Conservation (phyloP, 2,797 vertebrate species). For the Bovichtus diacanthus region DNA sequence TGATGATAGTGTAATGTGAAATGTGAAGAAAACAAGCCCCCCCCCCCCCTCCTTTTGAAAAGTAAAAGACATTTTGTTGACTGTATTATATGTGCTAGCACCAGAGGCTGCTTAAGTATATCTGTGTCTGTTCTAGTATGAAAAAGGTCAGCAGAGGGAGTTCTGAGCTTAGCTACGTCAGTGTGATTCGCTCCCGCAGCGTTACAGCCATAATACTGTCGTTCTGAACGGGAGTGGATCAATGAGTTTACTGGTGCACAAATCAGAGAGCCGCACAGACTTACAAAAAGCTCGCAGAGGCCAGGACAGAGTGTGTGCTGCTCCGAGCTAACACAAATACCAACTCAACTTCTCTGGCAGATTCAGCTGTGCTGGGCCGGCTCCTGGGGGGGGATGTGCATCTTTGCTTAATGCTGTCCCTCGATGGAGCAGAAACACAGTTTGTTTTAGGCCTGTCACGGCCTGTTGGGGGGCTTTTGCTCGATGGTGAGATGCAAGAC, state of each 20-base stretch:
- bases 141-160: constrained; percentile 21
- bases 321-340: constrained; percentile 63
- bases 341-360: constrained; percentile 72
- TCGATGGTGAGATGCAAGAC: constrained; percentile 62
- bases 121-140: too few species aligned
- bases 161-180: constrained; percentile 2
- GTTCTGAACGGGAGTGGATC: constrained; percentile 80
- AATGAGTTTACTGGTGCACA: constrained; percentile 74
- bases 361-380: constrained; percentile 46
- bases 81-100: neutral
- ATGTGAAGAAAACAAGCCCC: too few species aligned
- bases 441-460: constrained; percentile 71
- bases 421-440: constrained; percentile 61
- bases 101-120: neutral
- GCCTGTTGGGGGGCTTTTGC: constrained; percentile 62
- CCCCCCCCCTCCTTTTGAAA: too few species aligned
- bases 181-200: neutral
- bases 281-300: constrained; percentile 70
- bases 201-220: constrained; percentile 46
- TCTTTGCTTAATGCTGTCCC: constrained; percentile 70
- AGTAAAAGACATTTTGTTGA: too few species aligned
- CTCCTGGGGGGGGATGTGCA: constrained; percentile 53
- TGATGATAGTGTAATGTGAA: too few species aligned
- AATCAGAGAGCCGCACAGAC: constrained; percentile 74
- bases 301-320: constrained; percentile 37